Evolutionary conservation across 2,888 invertebrate species (phyloP), one percentile per base, ranked within the genome.

Genomic region (Liopterus haemorrhoidalis): DNA sequence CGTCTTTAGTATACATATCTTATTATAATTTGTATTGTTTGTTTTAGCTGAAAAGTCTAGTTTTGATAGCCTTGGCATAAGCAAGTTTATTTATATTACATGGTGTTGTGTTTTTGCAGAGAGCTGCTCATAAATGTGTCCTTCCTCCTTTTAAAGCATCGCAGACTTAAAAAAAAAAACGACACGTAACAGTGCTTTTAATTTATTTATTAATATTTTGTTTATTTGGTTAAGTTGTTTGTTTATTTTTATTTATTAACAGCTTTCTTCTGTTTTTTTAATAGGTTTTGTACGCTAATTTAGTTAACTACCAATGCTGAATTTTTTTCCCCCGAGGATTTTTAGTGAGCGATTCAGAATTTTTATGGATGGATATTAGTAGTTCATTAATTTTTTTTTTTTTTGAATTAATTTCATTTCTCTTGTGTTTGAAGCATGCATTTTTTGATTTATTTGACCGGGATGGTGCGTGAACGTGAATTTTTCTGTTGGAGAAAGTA

Each of bases 101-200:
- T 22, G 36, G 36, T 22, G 38, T 38, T 25, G 27, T 27, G 38
- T 38, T 20, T 20, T 38, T 27, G 18, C 25, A 11, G 38, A 38
- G 16, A 27, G 25, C n/a, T n/a, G n/a, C n/a, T n/a, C n/a, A n/a
- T n/a, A n/a, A n/a, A n/a, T n/a, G n/a, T 25, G n/a, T 25, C 38
- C 38, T 38, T 38, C 38, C 27, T 27, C 25, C 27, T 15, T 25
- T 15, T 14, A 25, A 38, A 67, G 65, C 64, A 64, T 61, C 64
- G 63, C 65, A 63, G 64, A 63, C 58, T 61, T 65, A 25, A 24
- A 18, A 15, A n/a, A n/a, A 11, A 24, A 63, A 62, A 55, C 64
- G 60, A 62, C 65, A 65, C 64, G 62, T 67, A 66, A 63, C 60
- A 60, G 63, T 63, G 65, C 65, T 54, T 57, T 61, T 61, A 57